Base-by-base conservation (phyloP, 2,113 vertebrate species). In the cat (Felis catus) region DNA sequence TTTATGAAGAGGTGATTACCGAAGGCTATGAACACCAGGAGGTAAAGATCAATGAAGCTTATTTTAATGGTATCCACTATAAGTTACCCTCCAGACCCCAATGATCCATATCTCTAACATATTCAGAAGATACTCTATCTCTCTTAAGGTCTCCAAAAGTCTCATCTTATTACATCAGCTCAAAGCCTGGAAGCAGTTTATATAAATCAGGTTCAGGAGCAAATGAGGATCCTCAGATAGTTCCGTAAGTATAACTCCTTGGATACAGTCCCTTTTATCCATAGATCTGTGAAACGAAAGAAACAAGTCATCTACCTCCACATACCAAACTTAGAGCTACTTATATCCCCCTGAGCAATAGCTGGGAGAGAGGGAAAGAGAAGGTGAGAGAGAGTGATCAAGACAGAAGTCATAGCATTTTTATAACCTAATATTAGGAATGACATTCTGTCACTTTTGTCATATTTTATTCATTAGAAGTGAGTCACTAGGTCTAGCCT, bases 401-500 rank as follows among this genome's bases (percentile, higher is more conserved):
- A 93, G 65, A 79, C 5, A 53, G 4, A 79, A 87, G 16, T 66
- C 29, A 85, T 3, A 23, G 14, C 36, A n/a, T 19, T 96, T 95
- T 87, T 91, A 39, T 63, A 78, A 83, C 8, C 36, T 93, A 92
- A 71, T 87, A 68, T 53, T 53, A 5, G 1, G 31, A 53, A 82
- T 86, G 13, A 55, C 16, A 83, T 70, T 61, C 13, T 71, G 63
- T 79, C 9, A 36, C 25, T 94, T 78, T 83, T 58, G 25, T 89
- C 21, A 87, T 89, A 86, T 92, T 94, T 93, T 94, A 97, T 93
- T 95, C n/a, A 93, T 58, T 48, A 87, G 13, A 65, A 88, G 5
- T 39, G n/a, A 96, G 63, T 92, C 31, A 61, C 10, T 74, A 74
- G 9, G 21, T 93, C 10, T 33, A 73, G 27, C 6, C 71, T 92